Evolutionary conservation across 1,140 invertebrate genomes (phyloP), one percentile per base, ranked within the genome.

Genomic region (Nautilus pompilius): DNA sequence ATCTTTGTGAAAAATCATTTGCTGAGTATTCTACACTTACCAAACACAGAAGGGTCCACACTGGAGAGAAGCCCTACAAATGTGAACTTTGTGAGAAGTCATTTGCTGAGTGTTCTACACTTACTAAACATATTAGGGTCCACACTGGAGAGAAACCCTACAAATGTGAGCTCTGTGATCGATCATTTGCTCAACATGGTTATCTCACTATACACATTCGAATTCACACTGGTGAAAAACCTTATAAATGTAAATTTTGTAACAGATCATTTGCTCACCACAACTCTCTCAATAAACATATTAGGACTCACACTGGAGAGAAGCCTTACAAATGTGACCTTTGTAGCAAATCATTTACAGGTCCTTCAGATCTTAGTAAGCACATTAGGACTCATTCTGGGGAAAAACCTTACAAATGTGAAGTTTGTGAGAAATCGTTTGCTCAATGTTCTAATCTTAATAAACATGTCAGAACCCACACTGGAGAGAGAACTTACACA

Each of bases 361-460:
- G 93, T 77, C 93, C 91, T 80, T 90, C 93, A 75, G 91, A 93
- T 80, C 83, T 95, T n/a, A 90, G 93, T 73, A 93, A 93, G 79
- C 71, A 73, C 22, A 5, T 34, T 15, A n/a, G 34, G 13, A 33
- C 26, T 22, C 66, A 68, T 34, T 28, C 58, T 3, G 58, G 30
- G 17, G 36, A 41, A 24, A 57, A 48, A 8, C 32, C 48, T 3
- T 58, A 33, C 24, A 46, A 53, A 24, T 67, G 65, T 36, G 33
- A 57, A 15, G 20, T 33, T 3, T 67, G 65, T 56, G 55, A 33
- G 1, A 67, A 55, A 46, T 15, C 1, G 3, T 67, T 63, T 41
- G 24, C 32, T 41, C 17, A 41, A 2, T 49, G 60, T 2, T 32
- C 49, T 4, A 33, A 54, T 36, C 53, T 67, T 5, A 29, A 46